A percentile compares a stretch with the other conserved stretches of the same genome.
phyloP scores from a whole-genome alignment of 2,888 invertebrate species.

The Ophraella communa region DNA sequence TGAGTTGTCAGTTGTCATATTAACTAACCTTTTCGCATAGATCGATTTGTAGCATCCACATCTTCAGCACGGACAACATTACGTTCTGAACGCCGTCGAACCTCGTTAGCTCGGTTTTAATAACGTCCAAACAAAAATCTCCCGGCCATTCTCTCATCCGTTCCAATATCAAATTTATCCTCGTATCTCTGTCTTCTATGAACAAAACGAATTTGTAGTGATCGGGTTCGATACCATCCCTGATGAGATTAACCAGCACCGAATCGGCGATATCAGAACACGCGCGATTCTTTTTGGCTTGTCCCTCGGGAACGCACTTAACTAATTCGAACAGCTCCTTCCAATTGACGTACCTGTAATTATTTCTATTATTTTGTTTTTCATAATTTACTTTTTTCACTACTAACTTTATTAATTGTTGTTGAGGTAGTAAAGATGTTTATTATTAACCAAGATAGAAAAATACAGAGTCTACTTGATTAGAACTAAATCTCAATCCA shows the following conservation, averaged over 20 bases:
- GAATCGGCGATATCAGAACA: conserved; percentile 66
- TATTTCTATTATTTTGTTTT: too few relatives aligned
- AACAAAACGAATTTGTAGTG: conserved; percentile 64
- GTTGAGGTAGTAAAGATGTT: too few relatives aligned
- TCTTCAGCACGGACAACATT: conserved; percentile 58
- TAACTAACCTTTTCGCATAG: conserved; percentile 67
- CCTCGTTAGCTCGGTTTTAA: conserved; percentile 63
- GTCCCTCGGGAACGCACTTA: conserved; percentile 66
- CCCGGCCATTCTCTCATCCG: conserved; percentile 66
- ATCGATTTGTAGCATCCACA: conserved; percentile 68
- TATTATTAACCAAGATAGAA: too few relatives aligned
- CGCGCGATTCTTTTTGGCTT: conserved; percentile 62
- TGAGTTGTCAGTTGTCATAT: too few relatives aligned
- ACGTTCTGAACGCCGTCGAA: conserved; percentile 50
- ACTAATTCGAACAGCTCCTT: conserved; percentile 60
- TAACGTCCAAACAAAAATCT: conserved; percentile 63
- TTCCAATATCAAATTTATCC: conserved; percentile 63
- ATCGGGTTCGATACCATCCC: conserved; percentile 60
- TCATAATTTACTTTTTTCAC: too few relatives aligned
- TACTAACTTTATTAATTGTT: too few relatives aligned
- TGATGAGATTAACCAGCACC: conserved; percentile 66
- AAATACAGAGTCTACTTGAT: too few relatives aligned
- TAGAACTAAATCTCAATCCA: too few relatives aligned
- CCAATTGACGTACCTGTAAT: too few relatives aligned
- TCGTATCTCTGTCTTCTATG: conserved; percentile 62